phyloP scores from a whole-genome alignment of 2,888 invertebrate genomes.

The Drosophila anomelani region DNA sequence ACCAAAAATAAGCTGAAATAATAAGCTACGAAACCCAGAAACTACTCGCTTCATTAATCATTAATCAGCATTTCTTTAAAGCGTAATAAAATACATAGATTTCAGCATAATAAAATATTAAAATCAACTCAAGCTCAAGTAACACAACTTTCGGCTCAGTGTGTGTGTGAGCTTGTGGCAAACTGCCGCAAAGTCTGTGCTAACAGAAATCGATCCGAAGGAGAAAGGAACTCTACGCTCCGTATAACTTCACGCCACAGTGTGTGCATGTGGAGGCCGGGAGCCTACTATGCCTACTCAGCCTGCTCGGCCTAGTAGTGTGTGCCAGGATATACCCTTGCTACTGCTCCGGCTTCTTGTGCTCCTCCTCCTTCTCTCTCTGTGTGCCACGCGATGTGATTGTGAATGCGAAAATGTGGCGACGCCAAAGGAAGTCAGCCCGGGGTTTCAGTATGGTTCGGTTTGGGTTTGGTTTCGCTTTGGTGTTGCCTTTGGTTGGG shows the following conservation, averaged over 20 bases:
- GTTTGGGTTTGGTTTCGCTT: conserved; percentile 30
- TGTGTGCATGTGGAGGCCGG: conserved; percentile 23
- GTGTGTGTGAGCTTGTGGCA: conserved; percentile 50
- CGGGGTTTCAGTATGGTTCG: conserved; percentile 24
- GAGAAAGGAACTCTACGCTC: conserved; percentile 51
- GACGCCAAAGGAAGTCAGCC: conserved; percentile 50
- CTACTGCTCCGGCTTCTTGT: conserved; percentile 7
- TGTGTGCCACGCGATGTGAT: conserved; percentile 77
- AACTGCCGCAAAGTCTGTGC: conserved; percentile 74
- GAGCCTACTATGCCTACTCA: conserved; percentile 3
- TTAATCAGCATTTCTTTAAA: neutral
- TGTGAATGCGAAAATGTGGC: conserved; percentile 78
- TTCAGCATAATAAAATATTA: neutral
- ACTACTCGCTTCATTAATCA: neutral
- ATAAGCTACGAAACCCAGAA: neutral
- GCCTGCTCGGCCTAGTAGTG: conserved; percentile 7
- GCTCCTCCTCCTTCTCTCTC: conserved; percentile 46
- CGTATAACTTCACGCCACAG: conserved; percentile 65
- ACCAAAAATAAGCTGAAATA: neutral
- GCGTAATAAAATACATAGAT: neutral
- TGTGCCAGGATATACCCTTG: conserved; percentile 38
- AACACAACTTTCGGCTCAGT: conserved; percentile 4
- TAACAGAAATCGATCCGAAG: conserved; percentile 66
- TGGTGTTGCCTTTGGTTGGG: conserved; percentile 7
- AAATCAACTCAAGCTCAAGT: neutral